Conservation (phyloP, 2,113 vertebrate genomes). For the Tympanuchus pallidicinctus region DNA sequence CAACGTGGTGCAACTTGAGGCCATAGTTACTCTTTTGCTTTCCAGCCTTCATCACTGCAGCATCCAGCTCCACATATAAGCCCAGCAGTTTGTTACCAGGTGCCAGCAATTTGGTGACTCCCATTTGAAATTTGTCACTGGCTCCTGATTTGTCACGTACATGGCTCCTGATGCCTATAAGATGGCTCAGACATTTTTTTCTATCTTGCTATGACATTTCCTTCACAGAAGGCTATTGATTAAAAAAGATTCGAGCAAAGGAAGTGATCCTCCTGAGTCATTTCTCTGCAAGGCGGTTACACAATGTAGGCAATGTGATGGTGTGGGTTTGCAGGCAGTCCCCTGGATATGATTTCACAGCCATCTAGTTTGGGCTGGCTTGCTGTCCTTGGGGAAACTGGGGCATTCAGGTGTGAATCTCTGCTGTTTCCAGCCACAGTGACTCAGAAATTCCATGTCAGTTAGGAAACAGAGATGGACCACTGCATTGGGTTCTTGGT, state of each 20-base stretch:
- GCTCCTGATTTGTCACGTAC: not conserved
- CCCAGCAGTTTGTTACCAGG: accelerated
- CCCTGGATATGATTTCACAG: slow-evolving; percentile 7
- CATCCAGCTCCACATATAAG: not conserved
- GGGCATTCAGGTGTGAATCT: not conserved
- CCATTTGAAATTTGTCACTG: not conserved
- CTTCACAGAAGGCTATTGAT: slow-evolving; percentile 62
- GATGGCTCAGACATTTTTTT: slow-evolving; percentile 53
- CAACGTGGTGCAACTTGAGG: too few relatives aligned
- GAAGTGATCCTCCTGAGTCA: slow-evolving; percentile 66
- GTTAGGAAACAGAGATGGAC: not conserved
- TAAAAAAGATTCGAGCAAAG: slow-evolving; percentile 59
- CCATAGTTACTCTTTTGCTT: not conserved
- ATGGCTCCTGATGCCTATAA: not conserved
- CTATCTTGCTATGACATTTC: slow-evolving; percentile 47
- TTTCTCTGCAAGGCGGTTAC: slow-evolving; percentile 48
- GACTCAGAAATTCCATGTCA: not conserved
- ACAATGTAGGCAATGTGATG: not conserved
- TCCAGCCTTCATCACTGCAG: not conserved
- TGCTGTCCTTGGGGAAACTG: not conserved
- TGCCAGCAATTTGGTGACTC: not conserved
- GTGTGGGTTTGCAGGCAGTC: not conserved
- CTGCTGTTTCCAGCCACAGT: not conserved
- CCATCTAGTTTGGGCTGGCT: not conserved
- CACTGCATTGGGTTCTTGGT: not conserved